Evolutionary conservation across 1,140 invertebrate genomes (phyloP), one percentile per base, ranked within the genome.

Genomic region (Drosophila tani): DNA sequence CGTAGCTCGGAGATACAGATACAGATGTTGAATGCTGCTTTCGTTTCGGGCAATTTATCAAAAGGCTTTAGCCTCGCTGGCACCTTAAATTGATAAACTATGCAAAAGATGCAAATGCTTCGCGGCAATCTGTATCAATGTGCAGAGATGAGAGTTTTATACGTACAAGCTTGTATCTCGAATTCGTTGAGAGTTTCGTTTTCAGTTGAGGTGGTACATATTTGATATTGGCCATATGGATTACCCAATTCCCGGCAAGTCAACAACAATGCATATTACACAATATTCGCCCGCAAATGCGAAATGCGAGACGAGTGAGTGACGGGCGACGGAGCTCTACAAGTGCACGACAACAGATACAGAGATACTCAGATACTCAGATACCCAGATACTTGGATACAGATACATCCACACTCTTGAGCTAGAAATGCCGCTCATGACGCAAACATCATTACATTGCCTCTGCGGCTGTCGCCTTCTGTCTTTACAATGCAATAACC

Each of bases 381-480:
- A 46, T 59, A 60, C 29, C 8, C 46, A 53, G 60, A 68, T 50
- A 68, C 43, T 32, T 32, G 24, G 29, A 35, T 47, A 24, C 15
- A 32, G 45, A 40, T 65, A 69, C 32, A 73, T 50, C 69, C 67
- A 60, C 46, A 73, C 67, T 73, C 27, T 71, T 69, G 65, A 70
- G 69, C 67, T 59, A 43, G 53, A 60, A 59, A 73, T 73, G 69
- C 69, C 69, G 70, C 70, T 73, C 68, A 73, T 73, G 70, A 73
- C 70, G 70, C 67, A 73, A 73, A 73, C 75, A 69, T 78, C 75
- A 78, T 78, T 78, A 78, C 75, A 69, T 64, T 49, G 75, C 75
- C 63, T 40, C 65, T 67, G 35, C 58, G 27, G 27, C 27, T 57
- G 70, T 53, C 62, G 63, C 51, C 65, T 73, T 58, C 69, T 73